phyloP scores from a whole-genome alignment of 2,888 invertebrate genomes.

The Cactoblastis cactorum region DNA sequence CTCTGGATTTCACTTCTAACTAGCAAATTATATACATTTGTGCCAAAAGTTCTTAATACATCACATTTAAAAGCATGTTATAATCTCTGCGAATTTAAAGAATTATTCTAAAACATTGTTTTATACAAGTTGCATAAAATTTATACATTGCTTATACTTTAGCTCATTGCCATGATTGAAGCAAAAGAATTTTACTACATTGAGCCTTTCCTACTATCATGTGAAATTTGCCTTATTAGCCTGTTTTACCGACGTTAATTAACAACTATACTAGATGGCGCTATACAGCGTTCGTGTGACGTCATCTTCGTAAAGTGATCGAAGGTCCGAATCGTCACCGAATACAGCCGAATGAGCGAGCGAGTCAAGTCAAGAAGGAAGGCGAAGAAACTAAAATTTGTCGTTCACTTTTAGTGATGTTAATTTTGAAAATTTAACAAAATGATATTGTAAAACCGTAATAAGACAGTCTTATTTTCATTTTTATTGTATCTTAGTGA shows the following conservation, averaged over 20 bases:
- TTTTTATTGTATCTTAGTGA: slow-evolving; percentile 67
- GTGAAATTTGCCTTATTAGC: neutral
- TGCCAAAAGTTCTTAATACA: too few species aligned
- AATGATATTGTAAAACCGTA: slow-evolving; percentile 74
- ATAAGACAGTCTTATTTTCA: slow-evolving; percentile 61
- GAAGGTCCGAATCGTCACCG: slow-evolving; percentile 80
- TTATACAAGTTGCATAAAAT: too few species aligned
- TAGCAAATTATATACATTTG: too few species aligned
- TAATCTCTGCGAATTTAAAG: too few species aligned
- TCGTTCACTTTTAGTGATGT: slow-evolving; percentile 81
- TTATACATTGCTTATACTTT: neutral
- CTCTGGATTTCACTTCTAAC: too few species aligned
- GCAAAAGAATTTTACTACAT: neutral
- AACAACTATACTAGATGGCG: slow-evolving; percentile 34
- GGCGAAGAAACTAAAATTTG: slow-evolving; percentile 83
- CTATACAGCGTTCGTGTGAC: slow-evolving; percentile 37
- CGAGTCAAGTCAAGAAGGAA: slow-evolving; percentile 78
- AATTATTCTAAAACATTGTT: too few species aligned
- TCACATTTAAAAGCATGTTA: too few species aligned
- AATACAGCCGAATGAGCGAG: slow-evolving; percentile 80
- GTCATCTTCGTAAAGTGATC: slow-evolving; percentile 70
- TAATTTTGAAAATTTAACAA: slow-evolving; percentile 77
- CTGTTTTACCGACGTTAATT: slow-evolving; percentile 33
- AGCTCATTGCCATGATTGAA: neutral
- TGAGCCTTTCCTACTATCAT: neutral